These are phyloP conservation scores for Intellagama lesueurii DNA, from an alignment of 2,797 vertebrate species.

Conservation along the genomic window DNA sequence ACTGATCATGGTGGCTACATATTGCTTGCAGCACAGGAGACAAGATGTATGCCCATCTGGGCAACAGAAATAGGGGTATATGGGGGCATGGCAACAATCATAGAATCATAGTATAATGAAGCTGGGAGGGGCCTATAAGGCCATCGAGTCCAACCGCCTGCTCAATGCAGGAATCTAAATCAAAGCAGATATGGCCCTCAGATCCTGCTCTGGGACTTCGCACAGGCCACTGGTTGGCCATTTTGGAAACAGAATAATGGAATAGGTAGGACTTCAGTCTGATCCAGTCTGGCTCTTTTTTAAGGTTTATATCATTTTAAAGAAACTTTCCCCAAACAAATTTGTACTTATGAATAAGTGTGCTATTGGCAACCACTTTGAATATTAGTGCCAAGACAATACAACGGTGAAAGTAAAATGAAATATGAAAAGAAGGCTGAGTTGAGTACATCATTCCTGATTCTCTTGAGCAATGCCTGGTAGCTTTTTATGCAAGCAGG, in stretches of 20 bases:
- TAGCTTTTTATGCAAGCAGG: neutral
- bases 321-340: neutral
- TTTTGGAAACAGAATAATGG: neutral
- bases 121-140: too few relatives aligned
- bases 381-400: neutral
- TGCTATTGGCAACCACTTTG: neutral
- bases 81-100: neutral
- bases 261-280: neutral
- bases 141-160: too few relatives aligned
- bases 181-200: too few relatives aligned
- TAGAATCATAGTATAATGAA: too few relatives aligned
- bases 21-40: neutral
- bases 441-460: rapidly evolving
- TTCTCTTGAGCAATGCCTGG: rapidly evolving
- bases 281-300: neutral
- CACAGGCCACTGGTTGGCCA: neutral
- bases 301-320: neutral
- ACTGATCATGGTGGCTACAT: neutral
- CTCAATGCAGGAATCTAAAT: too few relatives aligned
- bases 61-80: neutral
- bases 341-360: neutral
- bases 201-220: too few relatives aligned
- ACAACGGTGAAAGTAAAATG: neutral
- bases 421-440: neutral
- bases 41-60: neutral